Base-by-base conservation (phyloP, 2,113 vertebrate species). In the Physeter macrocephalus region DNA sequence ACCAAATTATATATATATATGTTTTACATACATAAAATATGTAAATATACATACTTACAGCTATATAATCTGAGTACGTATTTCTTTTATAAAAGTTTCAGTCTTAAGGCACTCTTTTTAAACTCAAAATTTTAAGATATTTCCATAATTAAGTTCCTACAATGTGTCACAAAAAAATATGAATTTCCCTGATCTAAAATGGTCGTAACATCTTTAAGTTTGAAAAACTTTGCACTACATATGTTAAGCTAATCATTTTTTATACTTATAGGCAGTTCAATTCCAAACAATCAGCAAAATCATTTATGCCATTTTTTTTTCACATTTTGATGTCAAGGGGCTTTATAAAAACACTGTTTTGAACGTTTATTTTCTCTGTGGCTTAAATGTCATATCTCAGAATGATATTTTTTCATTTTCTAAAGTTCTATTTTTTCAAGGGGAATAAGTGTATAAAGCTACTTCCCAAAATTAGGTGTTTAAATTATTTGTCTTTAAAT, bases 101-200 rank as follows among this genome's bases (percentile, higher is more conserved):
- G 62, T 57, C 49, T 94, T 89, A 77, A 92, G 36, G 41, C 61
- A 84, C 82, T 93, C 25, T 54, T 94, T 92, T 97, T 61, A 94
- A 98, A 87, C 61, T 59, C 20, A n/a, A n/a, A n/a, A 90, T 90
- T 85, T 96, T 64, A 77, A 88, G 18, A 41, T 93, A 88, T 83
- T 94, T 88, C 77, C 69, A 61, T 95, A 97, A 95, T 94, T 93
- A 97, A 88, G 41, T 97, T 94, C n/a, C 77, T 82, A 94, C 13
- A 94, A 85, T 71, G 36, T 90, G 39, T 90, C 69, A 94, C 59
- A 90, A 95, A 97, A 94, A 93, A 92, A 92, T 64, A 93, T 46
- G 36, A 97, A 94, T 92, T 91, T 92, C 78, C 62, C 93, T 71
- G 39, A 83, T 83, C 69, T 86, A 84, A 95, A 96, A 96, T 84